Evolutionary conservation across 2,888 invertebrate species (phyloP).

Genomic region (Lochmaea crataegi): DNA sequence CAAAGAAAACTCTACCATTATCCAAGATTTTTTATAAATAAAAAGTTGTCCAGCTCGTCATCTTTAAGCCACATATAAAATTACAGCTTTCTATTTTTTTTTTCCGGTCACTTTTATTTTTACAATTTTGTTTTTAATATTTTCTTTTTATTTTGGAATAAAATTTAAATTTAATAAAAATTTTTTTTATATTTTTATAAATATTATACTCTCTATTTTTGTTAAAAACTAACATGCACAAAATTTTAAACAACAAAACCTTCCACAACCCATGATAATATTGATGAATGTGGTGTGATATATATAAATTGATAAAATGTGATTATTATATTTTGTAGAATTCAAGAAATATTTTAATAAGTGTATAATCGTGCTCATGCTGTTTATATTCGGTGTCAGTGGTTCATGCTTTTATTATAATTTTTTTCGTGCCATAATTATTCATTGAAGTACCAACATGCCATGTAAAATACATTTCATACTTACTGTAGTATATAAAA

Average conservation of each 20-base stretch:
- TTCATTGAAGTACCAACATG: background rate
- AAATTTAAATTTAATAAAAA: too few species aligned
- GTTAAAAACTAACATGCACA: background rate
- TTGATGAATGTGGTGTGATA: background rate
- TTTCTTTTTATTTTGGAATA: too few species aligned
- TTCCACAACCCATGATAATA: background rate
- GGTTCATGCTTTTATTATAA: background rate
- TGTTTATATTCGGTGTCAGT: background rate
- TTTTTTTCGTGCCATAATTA: background rate
- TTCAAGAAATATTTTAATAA: background rate
- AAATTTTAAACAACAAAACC: background rate
- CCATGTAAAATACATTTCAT: background rate
- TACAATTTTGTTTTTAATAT: too few species aligned
- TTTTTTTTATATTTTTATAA: too few species aligned
- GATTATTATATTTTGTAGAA: background rate
- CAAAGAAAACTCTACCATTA: too few species aligned
- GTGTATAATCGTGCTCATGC: background rate
- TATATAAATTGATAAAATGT: background rate
- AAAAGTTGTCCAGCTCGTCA: too few species aligned
- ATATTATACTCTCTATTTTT: background rate
- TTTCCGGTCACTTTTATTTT: too few species aligned
- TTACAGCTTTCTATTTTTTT: too few species aligned
- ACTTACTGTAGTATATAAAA: slow-evolving; percentile 1
- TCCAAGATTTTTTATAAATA: too few species aligned
- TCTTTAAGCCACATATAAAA: too few species aligned